Evolutionary conservation across 2,113 vertebrate genomes (phyloP).

Genomic region (Pleuronectes platessa): DNA sequence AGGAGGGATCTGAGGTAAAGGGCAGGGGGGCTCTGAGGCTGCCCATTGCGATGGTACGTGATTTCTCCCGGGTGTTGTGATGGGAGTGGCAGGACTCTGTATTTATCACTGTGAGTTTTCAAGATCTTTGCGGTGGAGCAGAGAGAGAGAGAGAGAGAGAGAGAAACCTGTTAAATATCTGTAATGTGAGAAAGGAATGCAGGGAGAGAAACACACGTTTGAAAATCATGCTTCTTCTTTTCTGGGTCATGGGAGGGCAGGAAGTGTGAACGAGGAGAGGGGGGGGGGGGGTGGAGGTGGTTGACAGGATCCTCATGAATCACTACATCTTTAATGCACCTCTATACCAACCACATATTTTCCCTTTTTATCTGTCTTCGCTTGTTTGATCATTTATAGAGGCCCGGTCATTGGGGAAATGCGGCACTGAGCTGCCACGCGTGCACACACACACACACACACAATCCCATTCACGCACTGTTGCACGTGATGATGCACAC

Average conservation of each 20-base stretch:
- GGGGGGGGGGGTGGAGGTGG: neutral
- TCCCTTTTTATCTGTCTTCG: neutral
- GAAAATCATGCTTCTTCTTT: neutral
- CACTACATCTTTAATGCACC: constrained; percentile 18
- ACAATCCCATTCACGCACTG: constrained; percentile 1
- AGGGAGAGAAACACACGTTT: neutral
- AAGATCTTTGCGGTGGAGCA: neutral
- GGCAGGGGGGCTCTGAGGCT: constrained; percentile 40
- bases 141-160: too few species aligned
- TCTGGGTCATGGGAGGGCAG: neutral
- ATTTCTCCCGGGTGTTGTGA: constrained; percentile 57
- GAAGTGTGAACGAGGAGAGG: neutral
- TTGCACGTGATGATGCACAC: constrained; percentile 6
- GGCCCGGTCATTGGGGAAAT: constrained; percentile 32
- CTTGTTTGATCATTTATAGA: constrained; percentile 22
- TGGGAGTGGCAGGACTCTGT: constrained; percentile 25
- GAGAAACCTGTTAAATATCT: neutral
- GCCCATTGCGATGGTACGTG: constrained; percentile 11
- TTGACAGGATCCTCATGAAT: constrained; percentile 2
- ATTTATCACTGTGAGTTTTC: constrained; percentile 42
- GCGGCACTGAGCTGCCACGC: constrained; percentile 1
- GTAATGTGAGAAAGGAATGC: neutral
- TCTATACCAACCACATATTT: constrained; percentile 11
- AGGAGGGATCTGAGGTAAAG: constrained; percentile 65
- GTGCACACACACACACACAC: neutral